Percentiles rank a stretch among this genome's conserved stretches.
Evolutionary conservation across 2,797 vertebrate genomes (phyloP).

Genomic region (Pipistrellus pygmaeus): DNA sequence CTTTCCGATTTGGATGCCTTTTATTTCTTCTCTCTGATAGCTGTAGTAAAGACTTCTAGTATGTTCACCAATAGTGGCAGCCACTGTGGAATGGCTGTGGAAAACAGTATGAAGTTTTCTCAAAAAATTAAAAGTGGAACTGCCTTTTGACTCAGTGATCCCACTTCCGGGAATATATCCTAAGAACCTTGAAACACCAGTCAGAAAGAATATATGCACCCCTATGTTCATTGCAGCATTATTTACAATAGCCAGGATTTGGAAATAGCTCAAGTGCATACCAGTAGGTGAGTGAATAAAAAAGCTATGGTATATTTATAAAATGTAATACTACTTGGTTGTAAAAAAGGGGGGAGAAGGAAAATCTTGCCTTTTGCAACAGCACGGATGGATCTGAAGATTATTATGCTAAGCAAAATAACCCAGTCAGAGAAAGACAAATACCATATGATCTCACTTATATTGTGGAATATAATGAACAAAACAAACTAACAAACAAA

Average conservation of each 20-base stretch:
- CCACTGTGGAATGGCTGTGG: neutral
- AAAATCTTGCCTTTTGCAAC: neutral
- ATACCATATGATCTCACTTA: neutral
- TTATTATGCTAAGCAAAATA: neutral
- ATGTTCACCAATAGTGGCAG: neutral
- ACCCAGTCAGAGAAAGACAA: neutral
- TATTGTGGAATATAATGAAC: neutral
- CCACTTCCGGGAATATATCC: neutral
- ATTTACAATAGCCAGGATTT: neutral
- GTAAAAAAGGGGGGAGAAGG: neutral
- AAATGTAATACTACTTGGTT: neutral
- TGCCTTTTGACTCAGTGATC: neutral
- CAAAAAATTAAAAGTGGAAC: neutral
- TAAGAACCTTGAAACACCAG: neutral
- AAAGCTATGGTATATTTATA: neutral
- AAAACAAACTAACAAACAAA: neutral
- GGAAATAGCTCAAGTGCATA: neutral
- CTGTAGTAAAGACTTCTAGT: neutral
- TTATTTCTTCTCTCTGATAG: neutral
- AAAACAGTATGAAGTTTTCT: neutral
- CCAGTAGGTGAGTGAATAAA: neutral
- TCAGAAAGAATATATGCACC: neutral
- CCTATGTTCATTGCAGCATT: neutral
- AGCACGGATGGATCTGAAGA: neutral
- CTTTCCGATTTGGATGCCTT: neutral